These are phyloP conservation scores for Lasioglossum oenotherae DNA, from an alignment of 2,888 invertebrate species.

Conservation along the genomic window DNA sequence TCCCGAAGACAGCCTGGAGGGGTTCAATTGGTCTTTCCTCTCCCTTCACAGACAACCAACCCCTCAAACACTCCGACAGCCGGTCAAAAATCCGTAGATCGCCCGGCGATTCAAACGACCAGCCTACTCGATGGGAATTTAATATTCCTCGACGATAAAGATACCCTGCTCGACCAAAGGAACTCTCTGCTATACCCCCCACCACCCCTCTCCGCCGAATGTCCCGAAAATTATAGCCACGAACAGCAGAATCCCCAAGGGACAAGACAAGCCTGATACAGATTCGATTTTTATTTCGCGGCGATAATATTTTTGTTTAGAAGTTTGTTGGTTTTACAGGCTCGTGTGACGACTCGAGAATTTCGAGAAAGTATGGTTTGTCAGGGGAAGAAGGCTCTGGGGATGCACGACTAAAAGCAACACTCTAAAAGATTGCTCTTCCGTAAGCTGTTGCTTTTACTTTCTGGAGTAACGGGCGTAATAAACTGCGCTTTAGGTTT, in stretches of 20 bases:
- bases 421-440: conserved; percentile 8
- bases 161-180: not conserved
- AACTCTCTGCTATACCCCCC: not conserved
- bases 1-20: conserved; percentile 43
- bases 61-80: conserved; percentile 27
- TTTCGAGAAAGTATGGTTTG: not conserved
- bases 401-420: not conserved
- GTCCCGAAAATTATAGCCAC: not conserved
- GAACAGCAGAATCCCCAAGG: not conserved
- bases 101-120: conserved; percentile 20
- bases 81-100: conserved; percentile 52
- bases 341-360: not conserved
- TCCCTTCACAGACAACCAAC: conserved; percentile 13
- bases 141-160: not conserved
- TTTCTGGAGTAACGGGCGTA: not conserved
- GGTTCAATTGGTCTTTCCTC: conserved; percentile 64
- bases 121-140: not conserved
- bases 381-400: not conserved
- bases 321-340: not conserved
- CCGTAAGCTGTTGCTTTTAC: conserved; percentile 4
- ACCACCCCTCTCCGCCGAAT: not conserved
- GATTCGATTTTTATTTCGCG: not conserved
- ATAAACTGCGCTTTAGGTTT: not conserved
- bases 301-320: not conserved
- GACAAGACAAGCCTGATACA: not conserved